Evolutionary conservation across 1,140 invertebrate species (phyloP).

Genomic region (Trichonephila inaurata): DNA sequence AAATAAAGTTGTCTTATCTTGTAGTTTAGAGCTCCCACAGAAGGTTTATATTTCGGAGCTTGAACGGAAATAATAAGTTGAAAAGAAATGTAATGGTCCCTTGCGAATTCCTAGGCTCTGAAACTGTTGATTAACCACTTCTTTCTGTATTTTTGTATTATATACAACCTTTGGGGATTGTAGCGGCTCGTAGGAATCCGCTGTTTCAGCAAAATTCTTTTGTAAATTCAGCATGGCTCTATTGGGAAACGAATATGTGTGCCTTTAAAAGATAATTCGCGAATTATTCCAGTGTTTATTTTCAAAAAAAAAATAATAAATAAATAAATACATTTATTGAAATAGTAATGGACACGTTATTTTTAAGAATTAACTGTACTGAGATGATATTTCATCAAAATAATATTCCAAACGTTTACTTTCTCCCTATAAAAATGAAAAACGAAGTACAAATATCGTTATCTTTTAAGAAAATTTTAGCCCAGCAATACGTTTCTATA

Average conservation of each 20-base stretch:
- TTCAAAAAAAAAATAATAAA: background rate
- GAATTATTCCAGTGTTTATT: background rate
- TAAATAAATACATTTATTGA: too few species aligned
- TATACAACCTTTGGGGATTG: conserved; percentile 20
- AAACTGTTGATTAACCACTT: conserved; percentile 38
- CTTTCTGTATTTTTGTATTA: background rate
- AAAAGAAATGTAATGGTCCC: conserved; percentile 33
- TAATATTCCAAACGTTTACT: background rate
- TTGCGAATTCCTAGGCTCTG: background rate
- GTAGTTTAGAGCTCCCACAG: conserved; percentile 1
- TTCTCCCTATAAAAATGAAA: background rate
- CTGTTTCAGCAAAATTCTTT: background rate
- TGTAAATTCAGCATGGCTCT: background rate
- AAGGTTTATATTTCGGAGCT: conserved; percentile 22
- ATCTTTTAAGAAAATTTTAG: background rate
- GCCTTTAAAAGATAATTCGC: background rate
- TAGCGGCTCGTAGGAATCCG: background rate
- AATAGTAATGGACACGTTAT: background rate
- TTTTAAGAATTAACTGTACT: background rate
- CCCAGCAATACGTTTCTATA: too few species aligned
- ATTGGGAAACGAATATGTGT: background rate
- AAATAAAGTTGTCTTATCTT: conserved; percentile 32
- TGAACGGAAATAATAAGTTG: conserved; percentile 34
- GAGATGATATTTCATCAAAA: background rate
- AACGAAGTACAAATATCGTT: background rate